These are phyloP conservation scores for Epinotia bilunana DNA, from an alignment of 2,888 invertebrate species.

Conservation along the genomic window DNA sequence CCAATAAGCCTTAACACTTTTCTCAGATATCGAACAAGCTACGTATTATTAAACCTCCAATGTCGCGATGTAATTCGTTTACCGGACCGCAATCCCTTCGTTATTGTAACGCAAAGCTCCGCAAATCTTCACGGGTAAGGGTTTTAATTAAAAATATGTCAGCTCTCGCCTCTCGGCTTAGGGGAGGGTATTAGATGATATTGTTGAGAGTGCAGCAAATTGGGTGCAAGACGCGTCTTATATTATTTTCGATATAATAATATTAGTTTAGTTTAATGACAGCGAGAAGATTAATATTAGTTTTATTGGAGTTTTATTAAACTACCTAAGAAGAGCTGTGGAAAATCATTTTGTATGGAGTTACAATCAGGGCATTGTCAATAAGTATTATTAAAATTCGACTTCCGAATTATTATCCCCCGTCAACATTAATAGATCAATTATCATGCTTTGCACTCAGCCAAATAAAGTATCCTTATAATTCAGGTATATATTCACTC, in stretches of 20 bases:
- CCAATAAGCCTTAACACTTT: too few relatives aligned
- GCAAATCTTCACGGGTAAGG: constrained; percentile 46
- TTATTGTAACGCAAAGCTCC: constrained; percentile 29
- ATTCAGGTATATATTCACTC: too few relatives aligned
- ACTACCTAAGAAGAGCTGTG: not conserved
- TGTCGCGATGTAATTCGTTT: constrained; percentile 24
- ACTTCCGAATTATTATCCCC: too few relatives aligned
- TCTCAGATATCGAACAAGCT: not conserved
- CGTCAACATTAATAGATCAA: too few relatives aligned
- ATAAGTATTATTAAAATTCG: too few relatives aligned
- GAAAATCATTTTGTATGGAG: too few relatives aligned
- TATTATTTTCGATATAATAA: constrained; percentile 2
- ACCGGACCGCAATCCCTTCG: constrained; percentile 37
- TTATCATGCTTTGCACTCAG: too few relatives aligned
- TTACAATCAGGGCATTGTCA: too few relatives aligned
- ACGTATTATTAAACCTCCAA: constrained; percentile 9
- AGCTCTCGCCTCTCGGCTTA: constrained; percentile 45
- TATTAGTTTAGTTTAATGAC: constrained; percentile 8
- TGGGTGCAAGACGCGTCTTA: constrained; percentile 16
- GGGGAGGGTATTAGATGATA: constrained; percentile 42
- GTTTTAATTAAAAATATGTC: constrained; percentile 81
- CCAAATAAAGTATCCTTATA: too few relatives aligned
- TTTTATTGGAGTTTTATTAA: too few relatives aligned
- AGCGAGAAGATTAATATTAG: too few relatives aligned
- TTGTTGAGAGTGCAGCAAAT: constrained; percentile 32